Evolutionary conservation across 2,888 invertebrate species (phyloP), one percentile per base, ranked within the genome.

Genomic region (Callyntrura guangdongensis): DNA sequence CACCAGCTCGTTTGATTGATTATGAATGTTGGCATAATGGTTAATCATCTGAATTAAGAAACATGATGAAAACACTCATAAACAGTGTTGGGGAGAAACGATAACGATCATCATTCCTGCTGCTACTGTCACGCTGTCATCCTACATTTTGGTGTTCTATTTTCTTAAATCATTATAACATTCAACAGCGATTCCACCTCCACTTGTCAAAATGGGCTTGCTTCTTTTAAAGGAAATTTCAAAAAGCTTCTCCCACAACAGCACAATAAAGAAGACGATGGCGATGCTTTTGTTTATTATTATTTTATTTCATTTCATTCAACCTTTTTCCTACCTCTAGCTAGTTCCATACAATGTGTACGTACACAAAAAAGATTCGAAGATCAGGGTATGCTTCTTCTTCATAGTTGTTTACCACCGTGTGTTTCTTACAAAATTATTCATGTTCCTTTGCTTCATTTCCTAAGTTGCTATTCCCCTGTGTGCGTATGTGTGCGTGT

Each of bases 391-490:
- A n/a, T n/a, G n/a, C n/a, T n/a, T n/a, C n/a, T 6, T 36, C 36
- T 36, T 36, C 36, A 36, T 36, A 36, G 53, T 53, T 53, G 11
- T 1, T 14, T 53, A 53, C 53, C 11, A 53, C 11, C n/a, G 53
- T 59, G 53, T 59, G 53, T 47, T 45, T 81, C 20, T 64, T 25
- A 27, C 47, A 56, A 84, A 84, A 56, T 69, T 69, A 84, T 84
- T 84, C 84, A 84, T 84, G 22, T 72, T 84, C 69, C 47, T 36
- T 47, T 25, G 61, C 69, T 53, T 72, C 53, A 84, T 69, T 69
- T 69, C 36, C 17, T 83, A 11, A 20, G 5, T n/a, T 53, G 11
- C 25, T n/a, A 9, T 22, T 69, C 84, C 69, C 84, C 12, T 14
- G 69, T 67, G 83, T 17, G 59, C 36, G 36, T 83, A 45, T 25